Conservation (phyloP, 2,797 vertebrate genomes). For the Iguana delicatissima region DNA sequence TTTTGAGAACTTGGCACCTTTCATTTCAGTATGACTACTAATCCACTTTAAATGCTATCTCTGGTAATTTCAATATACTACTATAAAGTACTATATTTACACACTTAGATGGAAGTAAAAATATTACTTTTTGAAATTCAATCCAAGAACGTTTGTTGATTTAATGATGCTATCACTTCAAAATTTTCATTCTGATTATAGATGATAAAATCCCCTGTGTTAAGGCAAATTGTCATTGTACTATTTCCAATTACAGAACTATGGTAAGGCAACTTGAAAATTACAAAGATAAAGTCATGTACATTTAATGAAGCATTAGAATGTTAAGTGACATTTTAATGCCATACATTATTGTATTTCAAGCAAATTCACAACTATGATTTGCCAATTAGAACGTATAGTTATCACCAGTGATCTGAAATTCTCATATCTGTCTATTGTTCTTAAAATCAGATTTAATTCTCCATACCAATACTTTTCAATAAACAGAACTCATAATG, state of each 20-base stretch:
- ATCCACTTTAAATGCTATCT: conserved; percentile 1
- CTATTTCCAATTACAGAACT: conserved; percentile 56
- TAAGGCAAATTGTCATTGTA: conserved; percentile 48
- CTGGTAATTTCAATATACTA: not conserved
- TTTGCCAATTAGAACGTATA: conserved; percentile 39
- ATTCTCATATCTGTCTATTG: conserved; percentile 37
- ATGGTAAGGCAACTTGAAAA: conserved; percentile 45
- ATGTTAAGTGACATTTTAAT: conserved; percentile 67
- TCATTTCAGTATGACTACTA: not conserved
- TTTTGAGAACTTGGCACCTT: not conserved
- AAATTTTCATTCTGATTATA: conserved; percentile 47
- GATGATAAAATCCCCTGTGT: conserved; percentile 44
- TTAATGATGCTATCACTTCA: conserved; percentile 5
- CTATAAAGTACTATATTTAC: not conserved
- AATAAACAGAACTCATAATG: conserved; percentile 40
- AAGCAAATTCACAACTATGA: conserved; percentile 55
- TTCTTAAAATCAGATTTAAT: conserved; percentile 39
- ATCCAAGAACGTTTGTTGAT: not conserved
- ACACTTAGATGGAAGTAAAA: not conserved
- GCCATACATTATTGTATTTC: conserved; percentile 53
- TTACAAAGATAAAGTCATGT: conserved; percentile 62
- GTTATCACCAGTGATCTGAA: conserved; percentile 48
- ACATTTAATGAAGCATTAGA: conserved; percentile 67
- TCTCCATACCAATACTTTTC: conserved; percentile 41
- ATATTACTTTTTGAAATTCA: not conserved